These are phyloP conservation scores for Heliconius cydno DNA, from an alignment of 2,888 invertebrate genomes.

Conservation along the genomic window DNA sequence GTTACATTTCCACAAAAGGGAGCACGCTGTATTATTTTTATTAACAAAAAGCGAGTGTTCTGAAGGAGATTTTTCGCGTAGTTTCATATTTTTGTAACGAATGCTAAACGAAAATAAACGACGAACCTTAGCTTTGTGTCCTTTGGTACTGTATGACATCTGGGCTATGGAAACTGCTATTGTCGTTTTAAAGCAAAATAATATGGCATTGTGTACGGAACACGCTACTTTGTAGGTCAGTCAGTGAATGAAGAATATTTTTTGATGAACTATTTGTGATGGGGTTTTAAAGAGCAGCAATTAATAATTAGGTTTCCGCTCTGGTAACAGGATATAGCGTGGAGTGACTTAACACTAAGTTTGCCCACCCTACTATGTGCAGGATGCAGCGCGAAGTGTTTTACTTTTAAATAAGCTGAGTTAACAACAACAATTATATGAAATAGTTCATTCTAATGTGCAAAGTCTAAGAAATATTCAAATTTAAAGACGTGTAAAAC, in stretches of 20 bases:
- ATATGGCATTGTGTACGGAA: neutral
- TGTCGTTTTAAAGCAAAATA: slow-evolving; percentile 6
- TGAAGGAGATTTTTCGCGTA: neutral
- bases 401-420: no score
- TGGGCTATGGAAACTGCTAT: slow-evolving; percentile 6
- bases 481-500: neutral
- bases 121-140: neutral
- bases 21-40: neutral
- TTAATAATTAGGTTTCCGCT: neutral
- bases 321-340: no score
- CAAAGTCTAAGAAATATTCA: neutral
- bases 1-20: slow-evolving; percentile 11
- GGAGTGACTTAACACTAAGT: no score
- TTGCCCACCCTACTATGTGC: neutral
- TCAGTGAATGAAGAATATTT: neutral
- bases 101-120: slow-evolving; percentile 13
- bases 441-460: neutral
- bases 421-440: no score
- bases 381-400: neutral
- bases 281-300: no score
- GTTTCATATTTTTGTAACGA: slow-evolving; percentile 17
- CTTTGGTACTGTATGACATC: slow-evolving; percentile 9
- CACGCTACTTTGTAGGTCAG: slow-evolving; percentile 19
- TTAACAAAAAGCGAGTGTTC: neutral
- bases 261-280: neutral